Evolutionary conservation across 2,888 invertebrate species (phyloP), one percentile per base, ranked within the genome.

Genomic region (Pachycephus smyrnensis): DNA sequence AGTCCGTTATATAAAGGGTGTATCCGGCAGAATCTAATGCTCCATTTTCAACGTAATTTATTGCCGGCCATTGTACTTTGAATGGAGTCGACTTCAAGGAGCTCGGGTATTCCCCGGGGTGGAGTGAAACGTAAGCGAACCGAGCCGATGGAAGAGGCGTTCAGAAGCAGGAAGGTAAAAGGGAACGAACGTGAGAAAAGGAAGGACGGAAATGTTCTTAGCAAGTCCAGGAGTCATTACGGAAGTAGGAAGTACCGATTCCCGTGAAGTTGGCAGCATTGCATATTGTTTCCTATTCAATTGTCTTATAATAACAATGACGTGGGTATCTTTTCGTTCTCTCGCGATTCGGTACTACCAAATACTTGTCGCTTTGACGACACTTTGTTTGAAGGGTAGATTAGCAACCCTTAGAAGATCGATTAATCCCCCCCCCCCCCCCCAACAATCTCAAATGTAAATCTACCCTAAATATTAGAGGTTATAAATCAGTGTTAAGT

Each of bases 21-120:
- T 87, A 87, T 84, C 86, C 86, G 80, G 81, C 80, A 80, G 86
- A 82, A 84, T 86, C 83, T 86, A 87, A 86, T 84, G 84, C 84
- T 82, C 83, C 87, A 78, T 86, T 86, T 85, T 85, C 86, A 77
- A 80, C 81, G 68, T 87, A 86, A 86, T 87, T 86, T 86, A 86
- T 86, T 79, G 76, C 79, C 78, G 55, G 78, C 84, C 80, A 86
- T 86, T 86, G 86, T 87, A 80, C 82, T 79, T 82, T 73, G 84
- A 86, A 87, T 81, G 79, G 81, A 73, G 55, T 55, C 55, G 55
- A 55, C 15, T 55, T 23, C 55, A 55, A 55, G 55, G 55, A 55
- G 73, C 81, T 75, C 75, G 75, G 68, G 75, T 75, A 71, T 33
- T 30, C 15, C 12, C 6, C 30, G 30, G 15, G n/a, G 33, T 4